phyloP scores from a whole-genome alignment of 2,888 invertebrate species.

The Odontothrips loti region DNA sequence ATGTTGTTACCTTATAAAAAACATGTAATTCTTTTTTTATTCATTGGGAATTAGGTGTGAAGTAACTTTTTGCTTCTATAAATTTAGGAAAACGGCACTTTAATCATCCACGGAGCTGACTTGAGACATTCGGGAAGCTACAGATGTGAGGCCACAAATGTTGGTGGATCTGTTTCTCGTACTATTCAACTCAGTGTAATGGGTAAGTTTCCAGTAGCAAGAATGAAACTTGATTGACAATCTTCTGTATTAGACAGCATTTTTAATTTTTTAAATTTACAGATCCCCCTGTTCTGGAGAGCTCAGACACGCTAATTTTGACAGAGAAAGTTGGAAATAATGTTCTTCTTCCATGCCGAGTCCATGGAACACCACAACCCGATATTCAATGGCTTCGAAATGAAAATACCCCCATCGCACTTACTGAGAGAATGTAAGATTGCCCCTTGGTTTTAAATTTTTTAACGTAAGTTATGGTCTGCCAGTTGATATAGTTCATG shows the following conservation, averaged over 20 bases:
- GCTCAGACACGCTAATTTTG: background rate
- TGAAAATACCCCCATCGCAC: conserved; percentile 32
- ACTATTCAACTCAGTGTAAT: conserved; percentile 49
- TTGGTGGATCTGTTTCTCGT: conserved; percentile 50
- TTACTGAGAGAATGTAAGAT: conserved; percentile 25
- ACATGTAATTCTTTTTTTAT: background rate
- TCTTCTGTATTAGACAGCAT: conserved; percentile 5
- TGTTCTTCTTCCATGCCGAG: conserved; percentile 20
- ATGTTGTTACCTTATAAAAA: background rate
- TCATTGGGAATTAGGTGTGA: background rate
- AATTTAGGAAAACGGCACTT: background rate
- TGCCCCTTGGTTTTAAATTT: conserved; percentile 23
- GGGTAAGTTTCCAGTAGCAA: conserved; percentile 38
- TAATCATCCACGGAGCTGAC: conserved; percentile 36
- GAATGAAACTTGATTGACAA: background rate
- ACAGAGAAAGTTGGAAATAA: background rate
- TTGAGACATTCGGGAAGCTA: conserved; percentile 56
- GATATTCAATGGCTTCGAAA: conserved; percentile 53
- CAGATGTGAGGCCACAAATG: conserved; percentile 55
- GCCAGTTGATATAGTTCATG: background rate
- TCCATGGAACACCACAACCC: conserved; percentile 28
- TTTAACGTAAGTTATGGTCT: conserved; percentile 20
- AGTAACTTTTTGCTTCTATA: background rate
- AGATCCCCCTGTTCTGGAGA: conserved; percentile 48
- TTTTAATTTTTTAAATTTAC: conserved; percentile 38